A percentile compares a stretch with the other conserved stretches of the same genome.
Evolutionary conservation across 2,888 invertebrate genomes (phyloP).

Genomic region (Tholera decimalis): DNA sequence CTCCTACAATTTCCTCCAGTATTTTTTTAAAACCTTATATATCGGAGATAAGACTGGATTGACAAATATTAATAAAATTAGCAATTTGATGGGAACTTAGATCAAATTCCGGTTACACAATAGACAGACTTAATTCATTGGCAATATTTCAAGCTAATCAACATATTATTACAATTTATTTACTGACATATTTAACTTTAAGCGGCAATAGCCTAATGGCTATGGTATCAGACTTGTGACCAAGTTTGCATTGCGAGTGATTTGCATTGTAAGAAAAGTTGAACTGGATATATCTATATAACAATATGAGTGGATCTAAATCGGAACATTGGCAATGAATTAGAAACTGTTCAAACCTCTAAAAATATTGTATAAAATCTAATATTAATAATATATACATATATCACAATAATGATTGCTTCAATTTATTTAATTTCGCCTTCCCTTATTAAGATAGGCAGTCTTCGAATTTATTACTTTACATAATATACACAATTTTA

Average conservation of each 20-base stretch:
- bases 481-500: conserved; percentile 41
- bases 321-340: not conserved
- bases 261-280: too few relatives aligned
- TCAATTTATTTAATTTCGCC: conserved; percentile 4
- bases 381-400: conserved; percentile 48
- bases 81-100: not conserved
- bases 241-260: too few relatives aligned
- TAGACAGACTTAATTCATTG: not conserved
- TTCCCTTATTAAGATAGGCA: conserved; percentile 14
- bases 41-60: not conserved
- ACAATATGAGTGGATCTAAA: not conserved
- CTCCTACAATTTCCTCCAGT: too few relatives aligned
- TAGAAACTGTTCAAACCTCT: not conserved
- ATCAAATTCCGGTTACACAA: not conserved
- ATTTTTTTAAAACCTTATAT: too few relatives aligned
- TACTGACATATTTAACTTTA: too few relatives aligned
- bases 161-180: not conserved
- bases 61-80: not conserved
- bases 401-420: conserved; percentile 54
- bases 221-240: too few relatives aligned
- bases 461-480: conserved; percentile 39
- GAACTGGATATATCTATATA: too few relatives aligned
- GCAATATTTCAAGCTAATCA: not conserved
- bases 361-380: conserved; percentile 36
- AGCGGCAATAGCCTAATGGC: too few relatives aligned